phyloP scores from a whole-genome alignment of 2,113 vertebrate genomes.

The Sebastes schlegelii region DNA sequence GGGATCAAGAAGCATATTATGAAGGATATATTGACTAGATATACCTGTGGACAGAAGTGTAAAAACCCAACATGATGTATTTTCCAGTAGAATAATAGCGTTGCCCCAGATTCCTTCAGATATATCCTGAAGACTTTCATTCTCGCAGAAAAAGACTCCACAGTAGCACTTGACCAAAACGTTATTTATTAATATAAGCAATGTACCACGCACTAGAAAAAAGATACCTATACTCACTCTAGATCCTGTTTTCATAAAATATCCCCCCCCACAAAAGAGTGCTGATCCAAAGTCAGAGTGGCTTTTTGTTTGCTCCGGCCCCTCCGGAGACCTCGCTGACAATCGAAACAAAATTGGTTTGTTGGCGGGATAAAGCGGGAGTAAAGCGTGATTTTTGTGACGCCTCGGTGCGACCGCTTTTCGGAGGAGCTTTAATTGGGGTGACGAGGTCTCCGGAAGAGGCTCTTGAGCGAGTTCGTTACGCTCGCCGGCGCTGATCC shows the following conservation, averaged over 20 bases:
- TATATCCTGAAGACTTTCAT: not conserved
- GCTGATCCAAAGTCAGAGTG: constrained; percentile 66
- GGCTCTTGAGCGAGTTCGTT: constrained; percentile 27
- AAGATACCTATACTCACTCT: constrained; percentile 68
- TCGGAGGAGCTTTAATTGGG: constrained; percentile 8
- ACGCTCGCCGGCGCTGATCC: constrained; percentile 50
- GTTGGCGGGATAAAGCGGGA: not conserved
- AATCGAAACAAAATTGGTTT: constrained; percentile 30
- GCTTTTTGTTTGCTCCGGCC: not conserved
- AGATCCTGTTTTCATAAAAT: constrained; percentile 68
- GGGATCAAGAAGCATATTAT: not conserved
- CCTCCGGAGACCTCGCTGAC: constrained; percentile 24
- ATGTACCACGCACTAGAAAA: constrained; percentile 79
- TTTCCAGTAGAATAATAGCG: not conserved
- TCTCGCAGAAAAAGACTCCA: constrained; percentile 56
- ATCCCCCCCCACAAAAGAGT: constrained; percentile 26
- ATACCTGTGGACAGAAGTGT: not conserved
- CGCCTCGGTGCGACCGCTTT: not conserved
- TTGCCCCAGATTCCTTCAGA: not conserved
- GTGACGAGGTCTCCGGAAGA: constrained; percentile 30
- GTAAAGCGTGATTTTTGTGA: constrained; percentile 9
- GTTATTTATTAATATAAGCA: constrained; percentile 80
- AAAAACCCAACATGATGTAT: not conserved
- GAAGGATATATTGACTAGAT: constrained; percentile 4
- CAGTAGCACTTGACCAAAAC: constrained; percentile 75